Evolutionary conservation across 2,113 vertebrate genomes (phyloP).

Genomic region (Lophotis ruficrista): DNA sequence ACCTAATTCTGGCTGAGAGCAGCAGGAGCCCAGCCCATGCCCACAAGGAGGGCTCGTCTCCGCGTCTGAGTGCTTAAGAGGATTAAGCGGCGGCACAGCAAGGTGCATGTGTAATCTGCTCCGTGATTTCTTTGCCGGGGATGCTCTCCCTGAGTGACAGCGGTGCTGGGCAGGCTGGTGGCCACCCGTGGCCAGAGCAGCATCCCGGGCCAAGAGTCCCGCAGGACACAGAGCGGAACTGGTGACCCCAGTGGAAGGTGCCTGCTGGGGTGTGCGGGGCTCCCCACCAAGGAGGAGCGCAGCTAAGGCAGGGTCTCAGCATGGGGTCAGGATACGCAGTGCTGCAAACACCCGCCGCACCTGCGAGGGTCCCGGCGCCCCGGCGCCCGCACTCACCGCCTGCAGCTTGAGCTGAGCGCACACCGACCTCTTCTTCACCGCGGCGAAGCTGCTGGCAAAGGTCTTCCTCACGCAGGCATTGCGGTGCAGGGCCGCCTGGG

Average conservation of each 20-base stretch:
- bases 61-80: neutral
- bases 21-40: neutral
- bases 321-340: fast-evolving
- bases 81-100: neutral
- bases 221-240: fast-evolving
- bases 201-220: neutral
- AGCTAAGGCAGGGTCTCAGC: no score
- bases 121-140: neutral
- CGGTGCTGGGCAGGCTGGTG: fast-evolving
- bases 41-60: neutral
- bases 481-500: constrained; percentile 86
- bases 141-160: neutral
- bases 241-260: no score
- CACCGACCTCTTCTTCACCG: constrained; percentile 80
- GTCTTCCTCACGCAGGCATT: constrained; percentile 83
- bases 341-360: neutral
- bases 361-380: fast-evolving
- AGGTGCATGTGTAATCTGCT: neutral
- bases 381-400: constrained; percentile 74
- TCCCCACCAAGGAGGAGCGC: fast-evolving
- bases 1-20: neutral
- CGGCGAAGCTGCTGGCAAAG: constrained; percentile 83
- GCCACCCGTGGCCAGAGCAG: neutral
- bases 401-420: constrained; percentile 90
- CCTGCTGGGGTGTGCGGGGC: fast-evolving